These are phyloP conservation scores for Chalcis sispes DNA, from an alignment of 2,888 invertebrate species.

Conservation along the genomic window DNA sequence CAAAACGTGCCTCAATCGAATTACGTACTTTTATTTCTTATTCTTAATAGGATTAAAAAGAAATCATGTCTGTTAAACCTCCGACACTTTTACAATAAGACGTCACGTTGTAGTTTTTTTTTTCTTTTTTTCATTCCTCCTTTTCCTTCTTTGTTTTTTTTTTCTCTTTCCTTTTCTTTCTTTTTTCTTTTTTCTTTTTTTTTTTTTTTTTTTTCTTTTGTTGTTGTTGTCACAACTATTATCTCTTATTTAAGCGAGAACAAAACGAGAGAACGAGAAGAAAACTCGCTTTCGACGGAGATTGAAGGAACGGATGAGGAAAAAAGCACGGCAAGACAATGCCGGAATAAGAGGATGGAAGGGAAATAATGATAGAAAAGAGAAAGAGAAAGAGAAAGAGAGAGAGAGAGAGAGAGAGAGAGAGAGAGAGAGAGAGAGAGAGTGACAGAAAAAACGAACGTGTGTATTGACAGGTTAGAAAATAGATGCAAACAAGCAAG, in stretches of 20 bases:
- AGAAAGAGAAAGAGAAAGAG: neutral
- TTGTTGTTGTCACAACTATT: constrained; percentile 18
- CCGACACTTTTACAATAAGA: neutral
- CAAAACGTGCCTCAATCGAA: no score
- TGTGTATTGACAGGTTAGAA: constrained; percentile 49
- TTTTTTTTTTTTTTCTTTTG: no score
- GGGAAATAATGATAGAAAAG: neutral
- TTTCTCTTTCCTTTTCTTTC: no score
- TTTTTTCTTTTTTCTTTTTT: no score
- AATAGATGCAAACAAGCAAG: constrained; percentile 26
- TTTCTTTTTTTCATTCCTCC: no score
- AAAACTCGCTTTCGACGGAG: constrained; percentile 2
- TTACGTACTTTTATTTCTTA: no score
- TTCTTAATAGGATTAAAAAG: no score
- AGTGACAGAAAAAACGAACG: constrained; percentile 31
- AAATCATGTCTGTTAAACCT: neutral
- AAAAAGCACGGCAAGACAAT: neutral
- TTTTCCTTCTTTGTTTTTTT: no score
- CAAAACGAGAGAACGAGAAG: constrained; percentile 44
- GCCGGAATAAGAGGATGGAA: neutral
- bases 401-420: constrained; percentile 14
- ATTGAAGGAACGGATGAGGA: constrained; percentile 4
- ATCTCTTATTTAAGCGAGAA: constrained; percentile 44
- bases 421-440: constrained; percentile 56
- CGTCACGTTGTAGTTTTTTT: no score